Evolutionary conservation across 2,888 invertebrate genomes (phyloP), one percentile per base, ranked within the genome.

Genomic region (Hyalella azteca): DNA sequence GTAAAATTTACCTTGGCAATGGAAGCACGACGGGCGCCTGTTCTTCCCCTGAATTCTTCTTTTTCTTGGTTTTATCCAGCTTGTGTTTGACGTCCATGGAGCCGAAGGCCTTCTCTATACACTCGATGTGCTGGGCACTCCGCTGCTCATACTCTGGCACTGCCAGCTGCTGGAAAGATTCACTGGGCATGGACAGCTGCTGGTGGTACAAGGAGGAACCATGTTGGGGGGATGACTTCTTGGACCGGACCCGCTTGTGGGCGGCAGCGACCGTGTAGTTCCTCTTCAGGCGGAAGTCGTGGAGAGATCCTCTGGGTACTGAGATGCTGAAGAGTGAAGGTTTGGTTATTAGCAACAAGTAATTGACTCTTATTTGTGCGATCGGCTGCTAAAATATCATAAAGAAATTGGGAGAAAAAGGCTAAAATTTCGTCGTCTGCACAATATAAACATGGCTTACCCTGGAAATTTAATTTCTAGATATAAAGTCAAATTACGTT

Each of bases 111-210:
- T 75, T 75, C 40, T 75, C 45, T 22, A 75, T 75, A 19, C 26
- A 26, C 22, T 75, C 41, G 11, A 75, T 45, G 5, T 45, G 40
- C 36, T 40, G 41, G 45, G 13, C 7, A 11, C 29, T 75, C 22
- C 45, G 75, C n/a, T 75, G 19, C 15, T 75, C 45, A 15, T 75
- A 75, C 15, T 75, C 75, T 19, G 11, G 4, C n/a, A 45, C 75
- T 3, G 40, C 13, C 11, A 75, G 41, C 9, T 75, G 40, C 45
- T 41, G 75, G 75, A 75, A 75, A 7, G 75, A 75, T 32, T 45
- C 75, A 29, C 75, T 75, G 4, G 75, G 75, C 75, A 75, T 75
- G 75, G 75, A 75, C 7, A 75, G 40, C n/a, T 75, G 75, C 45
- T 75, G 75, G 3, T 22, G 15, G 45, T 75, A 75, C 3, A 75